Base-by-base conservation (phyloP, 1,140 invertebrate genomes). In the Apis mellifera region DNA sequence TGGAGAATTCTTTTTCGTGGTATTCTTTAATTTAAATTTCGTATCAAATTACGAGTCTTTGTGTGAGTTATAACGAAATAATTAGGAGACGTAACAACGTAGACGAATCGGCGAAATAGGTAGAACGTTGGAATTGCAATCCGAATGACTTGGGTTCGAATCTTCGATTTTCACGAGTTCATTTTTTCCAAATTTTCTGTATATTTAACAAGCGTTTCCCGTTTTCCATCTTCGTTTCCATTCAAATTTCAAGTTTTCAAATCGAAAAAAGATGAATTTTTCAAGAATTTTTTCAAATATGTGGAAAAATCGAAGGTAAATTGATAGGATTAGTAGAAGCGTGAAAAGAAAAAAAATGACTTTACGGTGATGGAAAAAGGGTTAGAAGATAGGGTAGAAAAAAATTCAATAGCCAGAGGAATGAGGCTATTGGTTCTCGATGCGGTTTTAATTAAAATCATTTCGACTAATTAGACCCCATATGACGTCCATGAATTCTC, bases 371-470 rank as follows among this genome's bases (percentile, higher is more conserved):
- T 42, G 4, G 23, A 64, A 13, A 8, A 12, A 26, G 17, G 5
- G 65, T 21, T 5, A 19, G 19, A n/a, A 69, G 26, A n/a, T n/a
- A n/a, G 19, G 32, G 19, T 9, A 2, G 7, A 0, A 19, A 17
- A 48, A 69, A 69, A 23, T 69, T 69, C 42, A 15, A n/a, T 69
- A 48, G 42, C 21, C 5, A 13, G 11, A 42, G 32, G 32, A 42
- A 42, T 7, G 19, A 21, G 57, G 7, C 3, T 50, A 17, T 26
- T 17, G 21, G 23, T 48, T n/a, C 21, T 9, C 17, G 21, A 21
- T 55, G 23, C 8, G 19, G 26, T 54, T 50, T 64, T 78, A 55
- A 78, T 78, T 69, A 66, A 57, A 68, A 57, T 78, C 9, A 69
- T 52, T 64, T 23, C 48, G 11, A 64, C 23, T 64, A 19, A 64